Conservation (phyloP, 2,888 invertebrate genomes). For the Nysson spinosus region DNA sequence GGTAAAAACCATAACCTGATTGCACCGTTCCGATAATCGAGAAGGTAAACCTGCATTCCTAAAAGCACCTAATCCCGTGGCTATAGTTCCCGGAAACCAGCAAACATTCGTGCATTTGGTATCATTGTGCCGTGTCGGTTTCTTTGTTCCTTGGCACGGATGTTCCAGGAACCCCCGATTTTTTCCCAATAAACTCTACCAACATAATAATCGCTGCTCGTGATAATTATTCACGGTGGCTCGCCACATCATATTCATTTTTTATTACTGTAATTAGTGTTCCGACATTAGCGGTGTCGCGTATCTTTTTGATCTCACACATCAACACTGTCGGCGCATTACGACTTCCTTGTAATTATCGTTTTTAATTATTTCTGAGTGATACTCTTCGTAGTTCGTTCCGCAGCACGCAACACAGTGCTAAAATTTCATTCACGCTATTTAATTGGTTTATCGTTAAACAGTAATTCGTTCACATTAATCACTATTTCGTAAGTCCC, state of each 20-base stretch:
- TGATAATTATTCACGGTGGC: constrained; percentile 48
- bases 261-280: constrained; percentile 50
- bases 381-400: too few species aligned
- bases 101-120: background rate
- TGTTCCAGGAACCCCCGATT: constrained; percentile 20
- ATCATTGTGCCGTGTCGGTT: constrained; percentile 19
- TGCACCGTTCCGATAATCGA: constrained; percentile 29
- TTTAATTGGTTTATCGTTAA: too few species aligned
- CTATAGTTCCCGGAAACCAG: constrained; percentile 16
- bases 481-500: too few species aligned
- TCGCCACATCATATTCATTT: constrained; percentile 24
- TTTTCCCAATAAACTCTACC: constrained; percentile 26
- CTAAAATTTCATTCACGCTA: too few species aligned
- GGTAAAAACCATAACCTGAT: constrained; percentile 2
- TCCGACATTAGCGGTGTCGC: constrained; percentile 12
- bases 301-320: constrained; percentile 36
- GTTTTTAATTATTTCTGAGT: constrained; percentile 8
- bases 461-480: too few species aligned
- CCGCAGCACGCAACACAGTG: too few species aligned
- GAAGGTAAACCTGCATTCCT: constrained; percentile 11
- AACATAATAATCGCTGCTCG: constrained; percentile 14
- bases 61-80: background rate
- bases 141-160: constrained; percentile 13
- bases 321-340: constrained; percentile 11
- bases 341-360: constrained; percentile 19